Base-by-base conservation (phyloP, 2,888 invertebrate species). In the Hemithea aestivaria region DNA sequence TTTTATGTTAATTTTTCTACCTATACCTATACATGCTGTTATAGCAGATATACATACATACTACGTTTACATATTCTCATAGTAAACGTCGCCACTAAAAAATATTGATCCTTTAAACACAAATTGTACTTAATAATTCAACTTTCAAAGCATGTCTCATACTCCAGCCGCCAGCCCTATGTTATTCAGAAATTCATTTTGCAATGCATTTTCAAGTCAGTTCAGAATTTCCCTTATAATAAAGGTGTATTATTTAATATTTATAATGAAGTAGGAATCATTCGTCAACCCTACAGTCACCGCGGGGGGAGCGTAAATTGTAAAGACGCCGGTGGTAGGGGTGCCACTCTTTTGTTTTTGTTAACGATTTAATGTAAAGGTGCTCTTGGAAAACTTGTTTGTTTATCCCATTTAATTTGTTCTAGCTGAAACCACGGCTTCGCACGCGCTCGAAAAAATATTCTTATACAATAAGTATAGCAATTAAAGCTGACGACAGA, bases 201-300 rank as follows among this genome's bases (percentile, higher is more conserved):
- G 39, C 32, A 21, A 6, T 37, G 41, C 41, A 42, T 33, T 42
- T 41, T 36, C 22, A 42, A 45, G 42, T 35, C 38, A 24, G 24
- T 45, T 52, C 42, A 47, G 44, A 40, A 49, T 54, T 53, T 60
- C 55, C 58, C 58, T 40, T 43, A 35, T 56, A 53, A 60, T 62
- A 62, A 43, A 59, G 54, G 57, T 41, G 48, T 53, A 59, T 60
- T 60, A 62, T 57, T 60, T 54, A 48, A 9, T 50, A 40, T 56
- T 60, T 67, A 66, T 73, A 77, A 77, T 70, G 67, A 74, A 73
- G 66, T 70, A 62, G 60, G 59, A 62, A 68, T 58, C 55, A 60
- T 59, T 51, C 57, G 64, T 62, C 71, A 69, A 67, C 71, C 75
- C 70, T 71, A 55, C 41, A 31, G 53, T 47, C 49, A 35, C 48